phyloP scores from a whole-genome alignment of 2,888 invertebrate species.

The Ptychoptera albimana region DNA sequence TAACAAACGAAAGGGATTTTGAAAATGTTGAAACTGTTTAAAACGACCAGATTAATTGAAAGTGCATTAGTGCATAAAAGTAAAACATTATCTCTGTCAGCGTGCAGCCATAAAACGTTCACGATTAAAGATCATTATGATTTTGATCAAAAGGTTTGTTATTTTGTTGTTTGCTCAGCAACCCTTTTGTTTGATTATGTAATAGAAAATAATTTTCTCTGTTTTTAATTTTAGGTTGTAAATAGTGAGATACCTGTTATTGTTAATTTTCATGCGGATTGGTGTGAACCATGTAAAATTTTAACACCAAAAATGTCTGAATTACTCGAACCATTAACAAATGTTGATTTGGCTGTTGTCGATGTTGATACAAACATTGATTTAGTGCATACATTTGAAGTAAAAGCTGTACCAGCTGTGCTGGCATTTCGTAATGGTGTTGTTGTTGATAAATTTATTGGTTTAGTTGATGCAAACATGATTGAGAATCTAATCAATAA shows the following conservation, averaged over 20 bases:
- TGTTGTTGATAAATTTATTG: constrained; percentile 76
- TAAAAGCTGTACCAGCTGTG: constrained; percentile 70
- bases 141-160: constrained; percentile 52
- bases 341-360: constrained; percentile 63
- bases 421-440: constrained; percentile 68
- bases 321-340: constrained; percentile 50
- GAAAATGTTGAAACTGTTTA: too few species aligned
- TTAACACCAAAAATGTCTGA: constrained; percentile 69
- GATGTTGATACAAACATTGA: constrained; percentile 72
- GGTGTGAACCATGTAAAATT: constrained; percentile 83
- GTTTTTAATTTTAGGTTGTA: constrained; percentile 40
- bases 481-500: constrained; percentile 63
- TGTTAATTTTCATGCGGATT: constrained; percentile 80
- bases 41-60: too few species aligned
- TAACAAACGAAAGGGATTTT: too few species aligned
- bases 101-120: constrained; percentile 14
- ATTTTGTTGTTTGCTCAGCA: neutral
- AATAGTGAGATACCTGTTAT: constrained; percentile 73
- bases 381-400: constrained; percentile 63
- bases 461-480: constrained; percentile 65
- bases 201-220: neutral
- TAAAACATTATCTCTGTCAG: too few species aligned
- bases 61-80: too few species aligned
- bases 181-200: too few species aligned
- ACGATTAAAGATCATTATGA: constrained; percentile 58